phyloP scores from a whole-genome alignment of 2,888 invertebrate species.

The Lathronympha strigana region DNA sequence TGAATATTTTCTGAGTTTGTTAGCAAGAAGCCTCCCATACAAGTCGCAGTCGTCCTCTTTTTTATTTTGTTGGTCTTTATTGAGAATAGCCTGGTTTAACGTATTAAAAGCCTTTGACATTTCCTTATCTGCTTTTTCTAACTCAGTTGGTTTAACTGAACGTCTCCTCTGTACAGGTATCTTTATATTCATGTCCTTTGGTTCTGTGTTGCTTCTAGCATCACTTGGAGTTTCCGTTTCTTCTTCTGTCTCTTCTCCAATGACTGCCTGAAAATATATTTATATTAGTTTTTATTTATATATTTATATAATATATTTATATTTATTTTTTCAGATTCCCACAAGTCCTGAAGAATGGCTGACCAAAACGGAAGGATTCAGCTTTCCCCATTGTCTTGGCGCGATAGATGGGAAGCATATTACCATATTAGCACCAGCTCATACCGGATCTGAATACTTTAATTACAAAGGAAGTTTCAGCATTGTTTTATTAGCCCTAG shows the following conservation, averaged over 20 bases:
- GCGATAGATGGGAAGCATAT: conserved; percentile 9
- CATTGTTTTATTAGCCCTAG: conserved; percentile 40
- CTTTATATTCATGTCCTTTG: neutral
- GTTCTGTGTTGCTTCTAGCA: neutral
- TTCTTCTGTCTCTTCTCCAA: neutral
- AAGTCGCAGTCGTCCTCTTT: conserved; percentile 1
- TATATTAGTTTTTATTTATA: too few relatives aligned
- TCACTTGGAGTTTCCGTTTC: neutral
- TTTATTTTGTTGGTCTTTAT: neutral
- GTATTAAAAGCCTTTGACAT: neutral
- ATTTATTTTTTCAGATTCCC: neutral
- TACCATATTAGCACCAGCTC: conserved; percentile 6
- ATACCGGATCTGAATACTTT: conserved; percentile 23
- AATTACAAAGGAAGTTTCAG: conserved; percentile 41
- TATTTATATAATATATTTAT: too few relatives aligned
- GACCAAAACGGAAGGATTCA: neutral
- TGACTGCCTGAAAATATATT: neutral
- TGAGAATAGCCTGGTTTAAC: neutral
- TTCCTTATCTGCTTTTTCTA: neutral
- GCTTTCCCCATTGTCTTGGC: neutral
- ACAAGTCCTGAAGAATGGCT: neutral
- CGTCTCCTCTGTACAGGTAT: neutral
- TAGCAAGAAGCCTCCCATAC: neutral
- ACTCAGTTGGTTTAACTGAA: neutral
- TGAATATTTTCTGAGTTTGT: neutral